Base-by-base conservation (phyloP, 2,113 vertebrate genomes). In the Mastomys natalensis region DNA sequence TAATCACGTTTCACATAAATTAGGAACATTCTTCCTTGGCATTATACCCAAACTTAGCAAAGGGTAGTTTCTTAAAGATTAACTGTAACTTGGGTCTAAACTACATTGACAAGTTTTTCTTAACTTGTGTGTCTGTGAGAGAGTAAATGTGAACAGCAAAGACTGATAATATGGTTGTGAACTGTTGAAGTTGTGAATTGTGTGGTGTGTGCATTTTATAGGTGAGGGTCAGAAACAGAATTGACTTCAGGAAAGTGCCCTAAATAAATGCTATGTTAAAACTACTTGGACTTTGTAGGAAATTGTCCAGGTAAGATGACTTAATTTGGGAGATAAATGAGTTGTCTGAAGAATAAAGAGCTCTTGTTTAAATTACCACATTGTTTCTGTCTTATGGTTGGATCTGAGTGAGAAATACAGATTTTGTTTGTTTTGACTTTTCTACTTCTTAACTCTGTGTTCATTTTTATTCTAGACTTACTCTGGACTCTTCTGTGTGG, bases 401-500 rank as follows among this genome's bases (percentile, higher is more conserved):
- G 48, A 94, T 6, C 58, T 87, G 62, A 89, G 17, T 40, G 60
- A 68, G 90, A 53, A 72, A 22, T 74, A 19, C 22, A 51, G 81
- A 31, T 51, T 73, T 76, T 76, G 40, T 64, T 80, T 68, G 34
- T 53, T 55, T 87, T 72, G 22, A 9, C 66, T 48, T 66, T 16
- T 17, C 84, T 88, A 53, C 72, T 70, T 76, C 86, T 81, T 84
- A 97, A 96, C 51, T 9, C 31, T 92, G 11, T 58, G 1, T 97
- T 60, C 66, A 64, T 87, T 97, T 86, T 70, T 73, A 58, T 87
- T 97, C 90, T 97, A 99, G 99, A 99, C 99, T 10, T 99, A 99
- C 94, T 99, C 99, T 43, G 99, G 99, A 96, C 99, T 99, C 97
- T 99, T 99, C 99, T 99, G 99, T 9, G 99, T 99, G 95, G 99